Base-by-base conservation (phyloP, 2,888 invertebrate species). In the Campopleginae sp. region DNA sequence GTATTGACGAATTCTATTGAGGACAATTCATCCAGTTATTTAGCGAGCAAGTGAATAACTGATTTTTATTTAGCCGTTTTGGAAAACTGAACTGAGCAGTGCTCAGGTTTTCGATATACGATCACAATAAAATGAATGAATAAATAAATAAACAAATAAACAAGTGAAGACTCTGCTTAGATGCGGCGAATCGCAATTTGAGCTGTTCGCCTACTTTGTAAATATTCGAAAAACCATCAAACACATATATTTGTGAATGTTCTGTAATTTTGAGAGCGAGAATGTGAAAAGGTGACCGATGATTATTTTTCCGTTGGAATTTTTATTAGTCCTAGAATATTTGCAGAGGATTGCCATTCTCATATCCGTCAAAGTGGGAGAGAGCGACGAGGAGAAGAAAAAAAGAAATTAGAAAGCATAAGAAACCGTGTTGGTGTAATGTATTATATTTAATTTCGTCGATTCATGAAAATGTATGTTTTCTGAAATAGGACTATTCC, bases 381-480 rank as follows among this genome's bases (percentile, higher is more conserved):
- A 33, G 44, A 54, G 42, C 54, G 6, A 70, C 19, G 33, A 58
- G 23, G 68, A 61, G 14, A 68, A 70, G 17, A 54, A 61, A 4
- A 78, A 27, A 27, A 58, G 54, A 23, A 23, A 58, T 23, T 12
- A 58, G 27, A 27, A 58, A 46, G n/a, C 23, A 65, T 10, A 68
- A 72, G 10, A 33, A 81, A 54, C 74, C 70, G 75, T 58, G 17
- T 71, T 75, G 48, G 75, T 82, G 82, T 82, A 82, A 31, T 79
- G 70, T 82, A 79, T 75, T 70, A 78, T 46, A 82, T 65, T 65
- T 48, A 71, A 81, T 77, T 84, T 14, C 72, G 71, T 65, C 71
- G 78, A 78, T 78, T 79, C 74, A 68, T 63, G 68, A 54, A 70
- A 66, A 78, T 84, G 78, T 82, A 71, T 76, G 82, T 79, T 82